Evolutionary conservation across 2,888 invertebrate genomes (phyloP).

Genomic region (Ypsolopha sequella): DNA sequence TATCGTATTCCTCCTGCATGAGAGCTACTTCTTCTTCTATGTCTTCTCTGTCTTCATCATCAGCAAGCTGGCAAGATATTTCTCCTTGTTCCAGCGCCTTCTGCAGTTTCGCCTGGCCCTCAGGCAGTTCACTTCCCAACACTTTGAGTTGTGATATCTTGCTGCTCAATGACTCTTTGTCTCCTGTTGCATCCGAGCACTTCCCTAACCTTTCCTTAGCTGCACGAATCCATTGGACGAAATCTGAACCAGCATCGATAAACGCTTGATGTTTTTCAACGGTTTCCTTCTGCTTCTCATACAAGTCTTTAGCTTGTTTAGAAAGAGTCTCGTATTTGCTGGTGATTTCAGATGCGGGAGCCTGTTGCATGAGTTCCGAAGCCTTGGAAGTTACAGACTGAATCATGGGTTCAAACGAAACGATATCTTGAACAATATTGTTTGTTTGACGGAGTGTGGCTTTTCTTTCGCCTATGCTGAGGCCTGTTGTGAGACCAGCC

Average conservation of each 20-base stretch:
- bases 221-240: conserved; percentile 91
- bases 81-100: conserved; percentile 87
- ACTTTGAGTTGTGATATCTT: conserved; percentile 90
- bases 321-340: conserved; percentile 90
- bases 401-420: conserved; percentile 97
- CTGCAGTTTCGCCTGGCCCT: conserved; percentile 86
- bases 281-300: conserved; percentile 89
- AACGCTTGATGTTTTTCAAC: conserved; percentile 93
- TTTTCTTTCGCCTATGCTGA: conserved; percentile 88
- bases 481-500: conserved; percentile 79
- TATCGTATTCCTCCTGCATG: conserved; percentile 92
- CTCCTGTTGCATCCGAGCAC: conserved; percentile 93
- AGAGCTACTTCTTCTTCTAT: conserved; percentile 93
- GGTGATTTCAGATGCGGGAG: conserved; percentile 92
- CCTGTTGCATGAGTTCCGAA: conserved; percentile 90
- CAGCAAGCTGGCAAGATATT: conserved; percentile 86
- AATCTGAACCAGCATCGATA: conserved; percentile 92
- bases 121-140: conserved; percentile 84
- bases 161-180: conserved; percentile 88
- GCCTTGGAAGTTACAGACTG: conserved; percentile 95
- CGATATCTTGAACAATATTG: conserved; percentile 96
- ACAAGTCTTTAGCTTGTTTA: conserved; percentile 90
- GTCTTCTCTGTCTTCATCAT: conserved; percentile 88
- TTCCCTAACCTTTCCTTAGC: conserved; percentile 93
- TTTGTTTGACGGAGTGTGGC: conserved; percentile 91